Evolutionary conservation across 1,140 invertebrate species (phyloP).

Genomic region (Chymomyza costata): DNA sequence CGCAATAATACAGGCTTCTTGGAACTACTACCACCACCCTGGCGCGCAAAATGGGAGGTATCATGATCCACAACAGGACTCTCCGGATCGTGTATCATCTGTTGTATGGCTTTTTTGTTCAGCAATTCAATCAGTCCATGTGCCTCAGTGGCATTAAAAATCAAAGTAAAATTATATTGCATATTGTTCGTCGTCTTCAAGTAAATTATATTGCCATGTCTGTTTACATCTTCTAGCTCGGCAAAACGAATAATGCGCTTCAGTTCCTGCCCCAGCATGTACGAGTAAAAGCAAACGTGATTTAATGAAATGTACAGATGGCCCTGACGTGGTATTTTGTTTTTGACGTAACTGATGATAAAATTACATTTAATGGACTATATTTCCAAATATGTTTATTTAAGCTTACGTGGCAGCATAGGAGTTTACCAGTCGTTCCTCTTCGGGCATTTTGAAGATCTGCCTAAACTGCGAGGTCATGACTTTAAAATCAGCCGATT

Average conservation of each 20-base stretch:
- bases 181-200: constrained; percentile 70
- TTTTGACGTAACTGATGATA: constrained; percentile 90
- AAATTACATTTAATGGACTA: not conserved
- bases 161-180: constrained; percentile 78
- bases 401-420: constrained; percentile 90
- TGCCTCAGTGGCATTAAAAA: constrained; percentile 91
- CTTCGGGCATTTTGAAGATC: constrained; percentile 92
- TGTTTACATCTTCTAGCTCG: constrained; percentile 62
- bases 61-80: constrained; percentile 69
- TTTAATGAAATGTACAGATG: constrained; percentile 97
- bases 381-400: constrained; percentile 57
- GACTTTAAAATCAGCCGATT: constrained; percentile 68
- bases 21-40: constrained; percentile 78
- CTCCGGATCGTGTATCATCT: constrained; percentile 76
- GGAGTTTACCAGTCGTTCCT: constrained; percentile 97
- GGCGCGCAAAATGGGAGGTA: constrained; percentile 77
- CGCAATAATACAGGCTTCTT: constrained; percentile 93
- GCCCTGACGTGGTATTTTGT: constrained; percentile 93
- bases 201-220: constrained; percentile 59
- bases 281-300: constrained; percentile 97
- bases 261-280: constrained; percentile 92
- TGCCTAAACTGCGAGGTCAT: constrained; percentile 85
- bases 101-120: constrained; percentile 97
- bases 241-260: constrained; percentile 85
- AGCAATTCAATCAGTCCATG: constrained; percentile 95